Base-by-base conservation (phyloP, 2,797 vertebrate genomes). In the Garrulus glandarius region DNA sequence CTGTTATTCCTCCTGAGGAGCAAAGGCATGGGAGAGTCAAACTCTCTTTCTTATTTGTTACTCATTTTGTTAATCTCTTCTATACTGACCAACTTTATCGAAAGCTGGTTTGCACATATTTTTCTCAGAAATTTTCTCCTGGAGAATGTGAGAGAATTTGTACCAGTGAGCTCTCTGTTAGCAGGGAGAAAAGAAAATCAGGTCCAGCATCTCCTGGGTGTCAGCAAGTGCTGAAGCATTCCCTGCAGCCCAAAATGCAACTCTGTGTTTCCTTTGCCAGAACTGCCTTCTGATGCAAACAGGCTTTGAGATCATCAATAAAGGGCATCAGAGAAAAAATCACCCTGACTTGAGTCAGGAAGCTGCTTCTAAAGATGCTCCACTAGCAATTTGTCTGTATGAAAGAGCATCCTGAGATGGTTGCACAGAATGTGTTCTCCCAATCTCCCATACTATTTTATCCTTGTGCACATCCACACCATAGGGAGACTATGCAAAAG, bases 391-490 rank as follows among this genome's bases (percentile, higher is more conserved):
- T 30, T 71, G 20, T 52, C 22, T 39, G 37, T 24, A 12, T 63
- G 30, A 30, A 75, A 39, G 20, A 61, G 20, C 39, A 52, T 14
- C 44, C 81, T 20, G 43, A 69, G 47, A 17, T 79, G 20, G 12
- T 22, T 70, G 53, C 24, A 56, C 6, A 43, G 37, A 34, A 36
- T 20, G 22, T 32, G 30, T 53, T 88, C 83, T 64, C 26, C 29
- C 14, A 30, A 0, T 32, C 34, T 56, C 34, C 15, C 4, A 0
- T 13, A 6, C 22, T 50, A 5, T 57, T 10, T 47, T 60, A 27
- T 36, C 60, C 43, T 70, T 68, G 55, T 26, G 13, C 49, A 52
- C 18, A 52, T 49, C 41, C 26, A 53, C 23, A 22, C 11, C 17
- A 1, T 1, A 60, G 57, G 32, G 13, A 64, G 16, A 17, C 4